Conservation (phyloP, 2,113 vertebrate genomes). For the Petaurus breviceps region DNA sequence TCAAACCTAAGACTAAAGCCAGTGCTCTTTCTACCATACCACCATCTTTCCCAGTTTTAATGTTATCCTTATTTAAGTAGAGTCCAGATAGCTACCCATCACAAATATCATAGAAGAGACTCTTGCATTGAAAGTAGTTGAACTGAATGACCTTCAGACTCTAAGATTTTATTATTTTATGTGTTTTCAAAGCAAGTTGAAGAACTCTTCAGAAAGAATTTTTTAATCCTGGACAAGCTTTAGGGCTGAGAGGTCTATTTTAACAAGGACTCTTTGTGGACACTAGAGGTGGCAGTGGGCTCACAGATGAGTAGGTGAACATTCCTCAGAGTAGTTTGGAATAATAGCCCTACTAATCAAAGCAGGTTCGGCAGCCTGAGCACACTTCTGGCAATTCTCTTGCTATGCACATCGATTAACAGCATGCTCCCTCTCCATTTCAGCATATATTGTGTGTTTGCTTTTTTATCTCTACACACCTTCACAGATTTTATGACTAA, state of each 20-base stretch:
- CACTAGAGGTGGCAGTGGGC: neutral
- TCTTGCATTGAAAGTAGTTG: neutral
- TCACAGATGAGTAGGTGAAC: neutral
- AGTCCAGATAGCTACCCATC: neutral
- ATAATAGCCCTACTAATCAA: neutral
- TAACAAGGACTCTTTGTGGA: neutral
- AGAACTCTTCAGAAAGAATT: neutral
- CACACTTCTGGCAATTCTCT: neutral
- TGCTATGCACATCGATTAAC: neutral
- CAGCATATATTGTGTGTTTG: neutral
- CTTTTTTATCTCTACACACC: neutral
- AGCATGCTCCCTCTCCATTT: neutral
- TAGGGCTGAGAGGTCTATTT: neutral
- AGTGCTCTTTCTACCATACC: neutral
- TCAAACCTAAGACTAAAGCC: neutral
- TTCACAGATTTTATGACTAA: neutral
- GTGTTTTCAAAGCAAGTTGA: neutral
- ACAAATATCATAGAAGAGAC: neutral
- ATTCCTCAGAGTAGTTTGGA: neutral
- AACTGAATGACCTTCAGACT: neutral
- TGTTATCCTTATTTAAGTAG: neutral
- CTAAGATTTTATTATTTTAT: neutral
- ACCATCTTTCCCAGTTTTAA: neutral
- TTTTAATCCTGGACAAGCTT: neutral
- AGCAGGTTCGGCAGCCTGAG: neutral